Evolutionary conservation across 2,113 vertebrate species (phyloP), one percentile per base, ranked within the genome.

Genomic region (Thunnus thynnus): DNA sequence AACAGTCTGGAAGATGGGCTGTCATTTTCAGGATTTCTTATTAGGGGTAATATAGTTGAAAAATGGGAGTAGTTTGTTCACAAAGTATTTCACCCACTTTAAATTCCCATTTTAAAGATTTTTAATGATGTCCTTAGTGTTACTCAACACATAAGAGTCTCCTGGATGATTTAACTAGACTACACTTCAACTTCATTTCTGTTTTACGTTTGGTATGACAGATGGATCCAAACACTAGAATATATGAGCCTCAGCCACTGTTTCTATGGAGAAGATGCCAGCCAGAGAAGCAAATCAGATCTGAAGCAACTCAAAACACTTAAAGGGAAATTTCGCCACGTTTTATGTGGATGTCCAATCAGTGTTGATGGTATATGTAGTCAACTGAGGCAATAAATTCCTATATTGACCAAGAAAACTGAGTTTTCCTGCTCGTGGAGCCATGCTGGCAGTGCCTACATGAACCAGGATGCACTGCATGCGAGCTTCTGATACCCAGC

Each of bases 1-100:
- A 75, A 32, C 83, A 83, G 78, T 88, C 88, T 91, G 86, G 86
- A 77, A 12, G 85, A 88, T 73, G 77, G 83, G 79, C 86, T 86
- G 86, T 91, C 76, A 47, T 55, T 78, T 54, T 83, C 66, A 70
- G 50, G 27, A 75, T 66, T 76, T 86, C 69, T 60, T 57, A 78
- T 83, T 76, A 78, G 60, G 54, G 11, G 32, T 8, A 32, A 50
- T 70, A 48, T 55, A 67, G 41, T 46, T 68, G 13, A 27, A 70
- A 58, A 57, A 48, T 46, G 58, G n/a, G 14, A 55, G 10, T 44
- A 9, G 46, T 62, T 41, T 46, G 27, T 41, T 58, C 16, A 27
- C 9, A 6, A 58, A 61, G 48, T 51, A 54, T 44, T n/a, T 16
- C 55, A 11, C 20, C 16, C 6, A 65, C 17, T 54, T 58, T 81